phyloP scores from a whole-genome alignment of 2,113 vertebrate species.

The Ictalurus punctatus region DNA sequence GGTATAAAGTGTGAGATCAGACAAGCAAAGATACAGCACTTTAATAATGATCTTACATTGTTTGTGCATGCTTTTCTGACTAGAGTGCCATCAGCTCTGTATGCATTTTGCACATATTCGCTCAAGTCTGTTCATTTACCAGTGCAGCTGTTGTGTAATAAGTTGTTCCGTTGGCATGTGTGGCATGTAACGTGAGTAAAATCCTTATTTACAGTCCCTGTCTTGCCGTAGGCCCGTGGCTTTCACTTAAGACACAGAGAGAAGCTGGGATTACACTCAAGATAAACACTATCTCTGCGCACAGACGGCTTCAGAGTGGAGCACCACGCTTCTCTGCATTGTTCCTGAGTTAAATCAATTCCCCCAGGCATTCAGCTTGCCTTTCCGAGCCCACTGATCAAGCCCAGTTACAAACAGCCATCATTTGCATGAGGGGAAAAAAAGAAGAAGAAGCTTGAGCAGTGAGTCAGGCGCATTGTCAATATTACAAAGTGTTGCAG shows the following conservation, averaged over 20 bases:
- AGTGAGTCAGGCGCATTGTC: constrained; percentile 65
- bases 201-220: constrained; percentile 53
- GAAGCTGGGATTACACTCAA: constrained; percentile 57
- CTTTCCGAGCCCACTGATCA: constrained; percentile 67
- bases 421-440: constrained; percentile 66
- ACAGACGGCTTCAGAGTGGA: constrained; percentile 48
- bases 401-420: constrained; percentile 73
- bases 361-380: constrained; percentile 57
- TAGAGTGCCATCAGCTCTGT: constrained; percentile 9
- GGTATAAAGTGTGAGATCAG: constrained; percentile 60
- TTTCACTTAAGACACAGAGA: constrained; percentile 45
- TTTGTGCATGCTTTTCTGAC: constrained; percentile 56
- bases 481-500: constrained; percentile 75
- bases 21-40: constrained; percentile 56
- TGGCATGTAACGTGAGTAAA: constrained; percentile 36
- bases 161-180: constrained; percentile 43
- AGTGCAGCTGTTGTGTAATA: constrained; percentile 37
- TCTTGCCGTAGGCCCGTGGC: constrained; percentile 37
- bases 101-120: constrained; percentile 10
- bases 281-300: constrained; percentile 58
- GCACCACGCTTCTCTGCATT: constrained; percentile 53
- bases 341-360: constrained; percentile 73
- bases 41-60: constrained; percentile 56
- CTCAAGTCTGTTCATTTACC: constrained; percentile 24
- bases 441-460: constrained; percentile 36